Base-by-base conservation (phyloP, 1,140 invertebrate species). In the Drosophila subobscura region DNA sequence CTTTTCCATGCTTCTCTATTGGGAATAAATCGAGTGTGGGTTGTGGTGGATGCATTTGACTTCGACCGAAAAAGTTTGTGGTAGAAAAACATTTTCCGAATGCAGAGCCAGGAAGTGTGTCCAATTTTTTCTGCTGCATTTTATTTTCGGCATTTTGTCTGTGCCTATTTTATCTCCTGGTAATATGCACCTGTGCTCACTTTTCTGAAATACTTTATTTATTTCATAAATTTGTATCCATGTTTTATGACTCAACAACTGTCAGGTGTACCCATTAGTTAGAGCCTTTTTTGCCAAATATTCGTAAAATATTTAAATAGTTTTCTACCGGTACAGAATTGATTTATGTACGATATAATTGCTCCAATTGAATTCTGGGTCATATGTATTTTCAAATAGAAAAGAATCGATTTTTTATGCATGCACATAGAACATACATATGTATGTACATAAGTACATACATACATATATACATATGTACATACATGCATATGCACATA, bases 271-370 rank as follows among this genome's bases (percentile, higher is more conserved):
- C 37, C 79, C 80, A 86, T 85, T 85, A 86, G 81, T 63, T 46
- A 6, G n/a, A 46, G 49, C 51, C 51, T 64, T 78, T 79, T 73
- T 63, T 59, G 33, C 40, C 60, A 51, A 59, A 49, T 60, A 45
- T 44, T 73, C 52, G 41, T 55, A 42, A 41, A 67, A 51, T 53
- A 59, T 67, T 61, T 63, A 54, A 72, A 83, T 79, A 51, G 72
- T 76, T 79, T 84, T 64, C 27, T 27, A 65, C 53, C 25, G 47
- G 33, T 41, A 37, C 52, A 53, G 59, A 84, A 63, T 72, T 80
- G 59, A 86, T 84, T 84, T 80, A 80, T 80, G 64, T 65, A 40
- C 56, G 47, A 47, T 68, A 64, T 84, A 68, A 85, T 72, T 84
- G 72, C 52, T 40, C 42, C 67, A 68, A 84, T 77, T 84, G 58